Conservation (phyloP, 1,140 invertebrate species). For the Trichonephila inaurata region DNA sequence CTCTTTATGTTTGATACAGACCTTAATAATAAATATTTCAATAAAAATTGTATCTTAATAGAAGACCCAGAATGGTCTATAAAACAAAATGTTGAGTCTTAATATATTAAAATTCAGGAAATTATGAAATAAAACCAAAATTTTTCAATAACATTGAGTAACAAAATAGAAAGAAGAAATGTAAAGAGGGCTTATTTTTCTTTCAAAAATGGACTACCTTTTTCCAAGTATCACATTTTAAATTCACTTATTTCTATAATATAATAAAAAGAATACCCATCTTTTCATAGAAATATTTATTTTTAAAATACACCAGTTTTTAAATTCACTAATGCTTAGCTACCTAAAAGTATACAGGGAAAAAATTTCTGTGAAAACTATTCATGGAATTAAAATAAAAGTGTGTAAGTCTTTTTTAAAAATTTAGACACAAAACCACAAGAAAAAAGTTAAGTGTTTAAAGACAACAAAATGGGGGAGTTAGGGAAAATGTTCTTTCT, state of each 20-base stretch:
- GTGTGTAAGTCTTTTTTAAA: too few relatives aligned
- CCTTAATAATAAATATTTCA: too few relatives aligned
- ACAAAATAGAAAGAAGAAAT: background rate
- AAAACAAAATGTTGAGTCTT: conserved; percentile 5
- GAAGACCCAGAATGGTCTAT: too few relatives aligned
- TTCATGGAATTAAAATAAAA: too few relatives aligned
- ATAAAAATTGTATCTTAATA: too few relatives aligned
- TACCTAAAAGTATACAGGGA: too few relatives aligned
- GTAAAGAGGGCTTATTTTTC: background rate
- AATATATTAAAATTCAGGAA: background rate
- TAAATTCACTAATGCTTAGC: too few relatives aligned
- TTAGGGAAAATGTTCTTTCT: background rate
- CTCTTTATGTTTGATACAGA: too few relatives aligned
- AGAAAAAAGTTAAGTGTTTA: background rate
- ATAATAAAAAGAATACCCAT: conserved; percentile 1
- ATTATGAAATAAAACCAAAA: background rate
- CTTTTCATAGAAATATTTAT: background rate
- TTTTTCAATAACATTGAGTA: background rate
- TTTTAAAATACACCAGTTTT: background rate
- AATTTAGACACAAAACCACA: background rate
- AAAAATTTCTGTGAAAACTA: too few relatives aligned
- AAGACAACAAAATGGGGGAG: background rate
- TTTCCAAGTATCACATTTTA: background rate
- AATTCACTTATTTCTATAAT: background rate
- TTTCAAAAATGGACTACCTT: background rate